Base-by-base conservation (phyloP, 2,888 invertebrate species). In the Halocaridina rubra region DNA sequence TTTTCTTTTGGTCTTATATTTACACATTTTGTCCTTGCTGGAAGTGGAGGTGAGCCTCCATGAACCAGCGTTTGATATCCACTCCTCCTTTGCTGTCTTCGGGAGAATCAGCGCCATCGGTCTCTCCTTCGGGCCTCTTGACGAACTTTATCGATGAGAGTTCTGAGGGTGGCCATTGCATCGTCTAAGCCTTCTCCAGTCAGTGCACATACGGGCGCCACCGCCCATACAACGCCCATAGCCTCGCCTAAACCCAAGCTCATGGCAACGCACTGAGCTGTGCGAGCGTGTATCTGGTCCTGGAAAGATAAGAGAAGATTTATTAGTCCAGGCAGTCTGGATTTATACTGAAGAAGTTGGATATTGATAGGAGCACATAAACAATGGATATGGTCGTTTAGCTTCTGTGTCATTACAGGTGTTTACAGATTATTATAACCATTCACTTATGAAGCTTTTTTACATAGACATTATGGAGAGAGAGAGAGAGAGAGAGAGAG, bases 141-240 rank as follows among this genome's bases (percentile, higher is more conserved):
- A 3, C 69, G 67, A 29, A 69, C 79, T 67, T 79, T 84, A 89
- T 96, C 93, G 90, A 98, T 98, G 95, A 98, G 95, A 91, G 98
- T 97, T 91, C 97, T 97, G 82, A 98, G 93, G 13, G 95, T 95
- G 91, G 98, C 98, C 89, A 98, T 93, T 13, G 98, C 98, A 91
- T 98, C 98, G 91, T 97, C 97, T 10, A 99, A 93, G 16, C 98
- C 98, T 90, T 98, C 98, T 3, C 98, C 98, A 29, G 97, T 98
- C 90, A 98, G 96, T 89, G 98, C 98, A 91, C 98, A 98, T 0
- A 98, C 97, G 1, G 98, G 97, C 90, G 97, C 97, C 84, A 98
- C 96, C 90, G 95, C 95, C 95, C 96, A 97, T 88, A 95, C 92
- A 90, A 94, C 94, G 71, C 93, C 92, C 19, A 90, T 89, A 88